Percentiles rank a stretch among this genome's conserved stretches.
Conservation (phyloP, 2,797 vertebrate species). For the Danio kyathit region DNA sequence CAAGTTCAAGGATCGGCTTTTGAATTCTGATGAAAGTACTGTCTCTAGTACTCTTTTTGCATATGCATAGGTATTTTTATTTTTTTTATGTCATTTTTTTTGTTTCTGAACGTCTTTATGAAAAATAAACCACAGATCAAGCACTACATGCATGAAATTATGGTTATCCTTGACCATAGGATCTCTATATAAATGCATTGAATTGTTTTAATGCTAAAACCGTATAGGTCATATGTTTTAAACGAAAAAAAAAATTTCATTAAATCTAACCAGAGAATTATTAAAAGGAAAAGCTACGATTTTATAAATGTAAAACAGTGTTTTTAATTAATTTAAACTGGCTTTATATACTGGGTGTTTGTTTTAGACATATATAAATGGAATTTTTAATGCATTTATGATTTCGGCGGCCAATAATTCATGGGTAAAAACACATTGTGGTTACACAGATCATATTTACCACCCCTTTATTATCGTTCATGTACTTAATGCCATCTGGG, state of each 20-base stretch:
- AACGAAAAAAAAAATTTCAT: too few relatives aligned
- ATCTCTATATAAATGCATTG: background rate
- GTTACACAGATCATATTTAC: conserved; percentile 7
- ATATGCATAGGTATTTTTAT: background rate
- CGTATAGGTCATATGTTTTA: too few relatives aligned
- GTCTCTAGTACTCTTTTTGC: background rate
- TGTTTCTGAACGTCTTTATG: background rate
- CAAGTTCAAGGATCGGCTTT: conserved; percentile 10
- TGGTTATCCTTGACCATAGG: conserved; percentile 12
- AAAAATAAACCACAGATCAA: background rate
- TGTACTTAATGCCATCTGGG: background rate
- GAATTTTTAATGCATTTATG: conserved; percentile 1
- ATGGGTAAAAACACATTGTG: conserved; percentile 26
- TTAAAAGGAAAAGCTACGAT: background rate
- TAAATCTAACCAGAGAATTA: too few relatives aligned
- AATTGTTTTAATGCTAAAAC: background rate
- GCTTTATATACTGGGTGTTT: conserved; percentile 4
- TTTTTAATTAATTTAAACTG: conserved; percentile 13
- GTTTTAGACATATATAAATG: conserved; percentile 11
- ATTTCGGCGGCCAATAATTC: conserved; percentile 1
- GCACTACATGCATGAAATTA: background rate
- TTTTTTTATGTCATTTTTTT: background rate
- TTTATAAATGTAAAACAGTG: conserved; percentile 5
- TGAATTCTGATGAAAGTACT: background rate
- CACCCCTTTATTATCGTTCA: background rate